phyloP scores from a whole-genome alignment of 1,140 invertebrate genomes.

The Reticulitermes speratus region DNA sequence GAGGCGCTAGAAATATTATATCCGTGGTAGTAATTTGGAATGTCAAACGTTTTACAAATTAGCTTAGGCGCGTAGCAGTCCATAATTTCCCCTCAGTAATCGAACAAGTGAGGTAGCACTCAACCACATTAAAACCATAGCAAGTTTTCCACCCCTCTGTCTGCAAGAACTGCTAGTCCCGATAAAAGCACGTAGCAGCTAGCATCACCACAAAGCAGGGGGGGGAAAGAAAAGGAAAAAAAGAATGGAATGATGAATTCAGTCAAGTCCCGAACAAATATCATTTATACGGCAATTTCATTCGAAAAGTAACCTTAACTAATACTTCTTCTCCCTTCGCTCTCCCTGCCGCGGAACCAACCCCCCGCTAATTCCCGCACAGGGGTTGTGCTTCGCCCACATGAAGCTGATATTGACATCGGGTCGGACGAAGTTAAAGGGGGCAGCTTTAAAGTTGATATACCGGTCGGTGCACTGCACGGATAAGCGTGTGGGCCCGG shows the following conservation, averaged over 20 bases:
- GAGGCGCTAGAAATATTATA: too few relatives aligned
- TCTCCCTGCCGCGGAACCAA: background rate
- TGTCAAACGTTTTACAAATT: too few relatives aligned
- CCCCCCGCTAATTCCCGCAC: conserved; percentile 3
- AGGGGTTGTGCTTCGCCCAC: background rate
- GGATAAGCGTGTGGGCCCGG: too few relatives aligned
- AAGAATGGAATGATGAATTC: background rate
- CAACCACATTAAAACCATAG: too few relatives aligned
- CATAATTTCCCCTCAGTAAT: too few relatives aligned
- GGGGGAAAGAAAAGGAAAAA: background rate
- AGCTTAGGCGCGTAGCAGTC: too few relatives aligned
- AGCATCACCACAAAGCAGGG: too few relatives aligned
- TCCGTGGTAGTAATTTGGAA: too few relatives aligned
- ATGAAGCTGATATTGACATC: conserved; percentile 16
- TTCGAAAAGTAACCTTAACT: conserved; percentile 9
- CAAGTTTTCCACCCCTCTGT: too few relatives aligned
- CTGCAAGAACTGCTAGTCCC: too few relatives aligned
- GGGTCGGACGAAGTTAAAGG: background rate
- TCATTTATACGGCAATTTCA: conserved; percentile 13
- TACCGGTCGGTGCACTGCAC: background rate
- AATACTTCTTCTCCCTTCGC: background rate
- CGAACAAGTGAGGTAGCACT: too few relatives aligned
- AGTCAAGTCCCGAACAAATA: conserved; percentile 15
- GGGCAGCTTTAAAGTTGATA: background rate
- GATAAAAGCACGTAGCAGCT: too few relatives aligned